Base-by-base conservation (phyloP, 2,888 invertebrate genomes). In the Bombylius major region DNA sequence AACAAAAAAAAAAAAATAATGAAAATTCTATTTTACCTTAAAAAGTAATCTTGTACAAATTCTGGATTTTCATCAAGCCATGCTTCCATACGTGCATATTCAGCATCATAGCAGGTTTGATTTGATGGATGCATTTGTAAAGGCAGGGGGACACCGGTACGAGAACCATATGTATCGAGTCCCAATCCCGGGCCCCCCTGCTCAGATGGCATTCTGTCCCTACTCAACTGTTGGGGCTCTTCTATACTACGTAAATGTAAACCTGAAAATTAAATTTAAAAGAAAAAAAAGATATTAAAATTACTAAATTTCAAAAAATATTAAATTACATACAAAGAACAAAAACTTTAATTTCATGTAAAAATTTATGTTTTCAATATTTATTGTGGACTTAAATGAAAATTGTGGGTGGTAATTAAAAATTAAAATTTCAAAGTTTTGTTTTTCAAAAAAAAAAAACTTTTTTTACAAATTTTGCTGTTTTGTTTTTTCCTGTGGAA, bases 61-160 rank as follows among this genome's bases (percentile, higher is more conserved):
- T 93, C 92, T 65, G 90, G 93, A 78, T 96, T 94, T 75, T 94
- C 94, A 76, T 96, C 95, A 65, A 96, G 83, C 95, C 95, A 96
- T 66, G 91, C 85, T 77, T 95, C 94, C 78, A 94, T 91, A 63
- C 87, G 84, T 58, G 90, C 87, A 75, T 88, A 89, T 75, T 91
- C 90, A 62, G 88, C 84, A 76, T 90, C 89, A 75, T 90, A 90
- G 67, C 75, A 69, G 75, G 75, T 66, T 63, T 71, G 69, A 60
- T 67, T 67, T 50, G 70, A 66, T 61, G 68, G 65, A 60, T 66
- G 62, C 59, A 62, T 60, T 62, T 66, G 65, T 60, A 64, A 65
- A 64, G 71, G 71, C 71, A 70, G 72, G 72, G 72, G 73, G 73
- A 72, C 73, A 76, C 72, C 74, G 71, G 70, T 69, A 67, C 74